These are phyloP conservation scores for Neopipo cinnamomea DNA, from an alignment of 2,113 vertebrate species.

Conservation along the genomic window DNA sequence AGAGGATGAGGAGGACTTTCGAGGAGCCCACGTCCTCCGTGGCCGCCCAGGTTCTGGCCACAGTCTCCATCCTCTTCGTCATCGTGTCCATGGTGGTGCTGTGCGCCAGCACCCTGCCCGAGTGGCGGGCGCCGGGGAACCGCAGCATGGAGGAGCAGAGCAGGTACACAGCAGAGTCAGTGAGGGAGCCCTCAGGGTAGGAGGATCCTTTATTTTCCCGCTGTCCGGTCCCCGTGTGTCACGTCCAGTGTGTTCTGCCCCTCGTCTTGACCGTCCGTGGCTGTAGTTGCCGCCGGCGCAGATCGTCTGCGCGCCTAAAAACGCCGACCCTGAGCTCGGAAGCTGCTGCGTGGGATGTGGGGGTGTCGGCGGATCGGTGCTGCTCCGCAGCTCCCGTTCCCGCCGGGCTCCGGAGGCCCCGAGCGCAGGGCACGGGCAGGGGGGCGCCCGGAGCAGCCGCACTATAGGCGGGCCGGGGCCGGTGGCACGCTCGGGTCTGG, in stretches of 20 bases:
- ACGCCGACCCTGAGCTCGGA: neutral
- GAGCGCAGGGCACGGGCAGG: neutral
- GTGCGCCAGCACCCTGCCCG: constrained; percentile 95
- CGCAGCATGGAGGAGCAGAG: constrained; percentile 91
- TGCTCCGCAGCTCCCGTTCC: neutral
- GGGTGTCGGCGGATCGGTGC: neutral
- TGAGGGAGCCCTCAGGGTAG: constrained; percentile 86
- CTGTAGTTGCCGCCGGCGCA: neutral
- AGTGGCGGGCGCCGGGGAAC: constrained; percentile 94
- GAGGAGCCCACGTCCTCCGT: constrained; percentile 96
- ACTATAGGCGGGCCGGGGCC: neutral
- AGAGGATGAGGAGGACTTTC: constrained; percentile 89
- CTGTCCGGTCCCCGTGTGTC: constrained; percentile 60
- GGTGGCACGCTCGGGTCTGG: neutral
- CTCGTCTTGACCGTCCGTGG: constrained; percentile 1
- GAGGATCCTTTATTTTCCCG: constrained; percentile 72
- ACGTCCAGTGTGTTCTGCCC: constrained; percentile 59
- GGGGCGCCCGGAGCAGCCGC: neutral
- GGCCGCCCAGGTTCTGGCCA: constrained; percentile 91
- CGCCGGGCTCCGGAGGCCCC: neutral
- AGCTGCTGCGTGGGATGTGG: neutral
- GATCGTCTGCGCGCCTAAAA: neutral
- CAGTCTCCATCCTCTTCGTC: constrained; percentile 93
- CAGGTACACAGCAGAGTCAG: constrained; percentile 88
- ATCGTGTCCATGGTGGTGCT: constrained; percentile 97